phyloP scores from a whole-genome alignment of 2,113 vertebrate species.

The Phaethon lepturus region DNA sequence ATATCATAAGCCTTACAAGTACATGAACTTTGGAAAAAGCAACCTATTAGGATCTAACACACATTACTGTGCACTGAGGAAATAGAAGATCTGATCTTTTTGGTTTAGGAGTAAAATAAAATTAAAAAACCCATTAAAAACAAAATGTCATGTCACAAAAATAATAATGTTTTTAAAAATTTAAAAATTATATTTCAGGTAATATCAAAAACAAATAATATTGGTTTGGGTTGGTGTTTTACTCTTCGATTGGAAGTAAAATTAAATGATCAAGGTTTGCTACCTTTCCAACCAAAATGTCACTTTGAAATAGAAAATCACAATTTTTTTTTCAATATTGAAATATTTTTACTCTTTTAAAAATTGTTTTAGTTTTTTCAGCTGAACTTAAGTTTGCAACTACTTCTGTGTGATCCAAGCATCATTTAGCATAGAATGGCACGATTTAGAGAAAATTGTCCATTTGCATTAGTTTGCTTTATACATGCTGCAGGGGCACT shows the following conservation, averaged over 20 bases:
- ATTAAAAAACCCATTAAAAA: background rate
- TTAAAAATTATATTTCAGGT: background rate
- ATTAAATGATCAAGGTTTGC: background rate
- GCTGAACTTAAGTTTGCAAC: background rate
- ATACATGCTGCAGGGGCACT: background rate
- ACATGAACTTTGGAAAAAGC: background rate
- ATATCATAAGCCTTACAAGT: background rate
- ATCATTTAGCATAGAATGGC: background rate
- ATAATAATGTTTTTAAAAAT: fast-evolving
- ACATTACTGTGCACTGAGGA: background rate
- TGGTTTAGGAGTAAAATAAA: background rate
- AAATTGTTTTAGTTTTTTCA: background rate
- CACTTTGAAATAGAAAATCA: background rate
- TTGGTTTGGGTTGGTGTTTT: background rate
- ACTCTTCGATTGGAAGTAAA: background rate
- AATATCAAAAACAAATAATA: background rate
- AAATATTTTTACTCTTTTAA: background rate
- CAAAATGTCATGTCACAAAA: background rate
- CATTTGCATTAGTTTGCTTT: background rate
- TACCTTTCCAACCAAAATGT: background rate
- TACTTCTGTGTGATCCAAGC: background rate
- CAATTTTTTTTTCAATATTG: background rate
- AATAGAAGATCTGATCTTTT: background rate
- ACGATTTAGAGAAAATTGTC: background rate
- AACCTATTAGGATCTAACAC: background rate